Evolutionary conservation across 2,888 invertebrate genomes (phyloP).

Genomic region (Metopia argyrocephala): DNA sequence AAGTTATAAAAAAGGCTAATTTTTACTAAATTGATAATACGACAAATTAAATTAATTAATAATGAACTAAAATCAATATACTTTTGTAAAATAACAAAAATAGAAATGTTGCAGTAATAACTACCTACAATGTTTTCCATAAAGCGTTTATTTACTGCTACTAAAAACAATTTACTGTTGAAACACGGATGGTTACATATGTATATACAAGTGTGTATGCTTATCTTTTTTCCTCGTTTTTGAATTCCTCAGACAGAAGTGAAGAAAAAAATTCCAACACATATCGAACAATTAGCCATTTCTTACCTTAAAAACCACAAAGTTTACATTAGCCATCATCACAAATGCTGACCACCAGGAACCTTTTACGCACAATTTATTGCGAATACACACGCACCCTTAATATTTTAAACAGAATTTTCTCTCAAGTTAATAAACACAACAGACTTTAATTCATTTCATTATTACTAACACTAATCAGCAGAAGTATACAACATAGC

Average conservation of each 20-base stretch:
- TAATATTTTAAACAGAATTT: background rate
- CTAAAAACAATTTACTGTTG: background rate
- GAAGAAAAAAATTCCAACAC: background rate
- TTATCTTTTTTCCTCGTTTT: background rate
- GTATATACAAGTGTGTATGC: background rate
- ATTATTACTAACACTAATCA: background rate
- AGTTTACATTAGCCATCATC: conserved; percentile 66
- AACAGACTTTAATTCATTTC: background rate
- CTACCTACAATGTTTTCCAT: too few species aligned
- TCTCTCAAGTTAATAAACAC: background rate
- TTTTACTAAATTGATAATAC: too few species aligned
- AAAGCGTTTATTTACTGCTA: background rate
- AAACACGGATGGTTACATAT: background rate
- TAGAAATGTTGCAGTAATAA: too few species aligned
- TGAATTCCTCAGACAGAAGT: background rate
- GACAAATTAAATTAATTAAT: too few species aligned
- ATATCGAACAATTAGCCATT: background rate
- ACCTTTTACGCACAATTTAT: background rate
- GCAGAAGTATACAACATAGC: background rate
- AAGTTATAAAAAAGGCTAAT: too few species aligned
- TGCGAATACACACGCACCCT: background rate
- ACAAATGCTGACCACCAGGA: conserved; percentile 1
- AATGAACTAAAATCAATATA: too few species aligned
- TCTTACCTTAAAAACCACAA: conserved; percentile 72
- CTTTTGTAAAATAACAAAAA: too few species aligned